A percentile compares a stretch with the other conserved stretches of the same genome.
phyloP scores from a whole-genome alignment of 1,140 invertebrate species.

The Steinernema feltiae region DNA sequence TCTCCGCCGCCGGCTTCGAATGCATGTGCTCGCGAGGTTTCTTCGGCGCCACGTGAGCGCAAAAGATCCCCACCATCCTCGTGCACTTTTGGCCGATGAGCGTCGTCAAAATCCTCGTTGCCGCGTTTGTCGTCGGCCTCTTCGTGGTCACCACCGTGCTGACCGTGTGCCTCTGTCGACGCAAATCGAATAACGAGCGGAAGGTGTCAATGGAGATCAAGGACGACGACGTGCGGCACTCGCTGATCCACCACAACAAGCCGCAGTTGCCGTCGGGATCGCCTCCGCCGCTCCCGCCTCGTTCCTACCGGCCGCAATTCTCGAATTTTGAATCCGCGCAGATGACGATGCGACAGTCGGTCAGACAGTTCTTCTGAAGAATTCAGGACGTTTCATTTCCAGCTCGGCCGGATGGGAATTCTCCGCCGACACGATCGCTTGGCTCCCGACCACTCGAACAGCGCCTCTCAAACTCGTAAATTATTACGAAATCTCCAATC shows the following conservation, averaged over 20 bases:
- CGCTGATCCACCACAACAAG: neutral
- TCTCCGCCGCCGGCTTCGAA: neutral
- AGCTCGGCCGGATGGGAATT: constrained; percentile 23
- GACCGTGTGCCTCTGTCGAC: constrained; percentile 9
- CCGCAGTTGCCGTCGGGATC: neutral
- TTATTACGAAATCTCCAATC: too few relatives aligned
- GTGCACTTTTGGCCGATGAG: too few relatives aligned
- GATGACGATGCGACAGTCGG: constrained; percentile 25
- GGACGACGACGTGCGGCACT: constrained; percentile 13
- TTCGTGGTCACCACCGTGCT: neutral
- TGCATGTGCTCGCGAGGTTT: constrained; percentile 1
- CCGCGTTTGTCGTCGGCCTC: neutral
- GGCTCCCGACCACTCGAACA: constrained; percentile 19
- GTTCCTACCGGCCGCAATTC: constrained; percentile 23
- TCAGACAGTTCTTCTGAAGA: neutral
- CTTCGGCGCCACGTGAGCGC: too few relatives aligned
- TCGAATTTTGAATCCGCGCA: constrained; percentile 27
- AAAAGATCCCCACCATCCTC: too few relatives aligned
- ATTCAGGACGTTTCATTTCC: constrained; percentile 1
- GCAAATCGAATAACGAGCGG: neutral
- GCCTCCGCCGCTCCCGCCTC: constrained; percentile 37
- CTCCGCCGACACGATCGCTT: constrained; percentile 20
- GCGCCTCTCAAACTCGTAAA: neutral
- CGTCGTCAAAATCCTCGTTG: too few relatives aligned
- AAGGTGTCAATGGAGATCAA: neutral